A percentile compares a stretch with the other conserved stretches of the same genome.
Evolutionary conservation across 2,113 vertebrate species (phyloP).

Genomic region (Pseudonaja textilis): DNA sequence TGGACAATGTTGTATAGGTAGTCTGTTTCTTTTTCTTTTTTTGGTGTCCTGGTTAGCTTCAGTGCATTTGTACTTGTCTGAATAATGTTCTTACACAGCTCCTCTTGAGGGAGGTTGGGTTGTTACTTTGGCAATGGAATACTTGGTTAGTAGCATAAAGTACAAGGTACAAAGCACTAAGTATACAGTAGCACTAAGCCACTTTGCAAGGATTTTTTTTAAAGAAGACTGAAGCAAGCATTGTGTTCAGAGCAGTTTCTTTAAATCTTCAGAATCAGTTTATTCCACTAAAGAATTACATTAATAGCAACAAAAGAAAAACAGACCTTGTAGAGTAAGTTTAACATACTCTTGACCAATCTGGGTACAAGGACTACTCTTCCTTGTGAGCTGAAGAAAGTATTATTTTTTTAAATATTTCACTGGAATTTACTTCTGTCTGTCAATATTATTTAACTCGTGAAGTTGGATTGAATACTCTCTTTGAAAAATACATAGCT

Average conservation of each 20-base stretch:
- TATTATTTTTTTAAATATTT: slow-evolving; percentile 52
- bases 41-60: neutral
- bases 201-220: slow-evolving; percentile 15
- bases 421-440: slow-evolving; percentile 32
- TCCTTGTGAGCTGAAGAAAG: slow-evolving; percentile 22
- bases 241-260: neutral
- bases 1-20: neutral
- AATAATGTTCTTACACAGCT: neutral
- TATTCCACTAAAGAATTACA: slow-evolving; percentile 18
- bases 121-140: neutral
- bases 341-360: neutral
- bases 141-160: neutral
- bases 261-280: slow-evolving; percentile 19
- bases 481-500: slow-evolving; percentile 5
- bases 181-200: slow-evolving; percentile 7
- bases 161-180: neutral
- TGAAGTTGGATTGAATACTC: slow-evolving; percentile 38
- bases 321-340: slow-evolving; percentile 11
- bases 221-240: neutral
- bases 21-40: neutral
- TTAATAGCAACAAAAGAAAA: neutral
- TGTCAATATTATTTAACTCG: slow-evolving; percentile 53
- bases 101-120: neutral
- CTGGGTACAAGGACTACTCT: slow-evolving; percentile 7
- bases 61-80: neutral